These are phyloP conservation scores for Melanostoma scalare DNA, from an alignment of 2,888 invertebrate species.

Conservation along the genomic window DNA sequence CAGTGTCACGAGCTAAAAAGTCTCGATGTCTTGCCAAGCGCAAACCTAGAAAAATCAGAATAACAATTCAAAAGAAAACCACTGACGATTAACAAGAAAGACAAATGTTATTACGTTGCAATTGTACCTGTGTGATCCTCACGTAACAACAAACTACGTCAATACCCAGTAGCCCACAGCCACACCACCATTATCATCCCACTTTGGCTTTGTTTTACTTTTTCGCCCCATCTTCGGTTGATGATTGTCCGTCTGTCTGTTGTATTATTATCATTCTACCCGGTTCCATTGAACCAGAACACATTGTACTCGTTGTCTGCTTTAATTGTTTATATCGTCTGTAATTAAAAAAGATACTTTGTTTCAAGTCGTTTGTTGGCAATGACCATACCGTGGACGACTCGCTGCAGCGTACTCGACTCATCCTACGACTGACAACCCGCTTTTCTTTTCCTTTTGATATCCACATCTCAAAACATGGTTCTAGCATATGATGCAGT, in stretches of 20 bases:
- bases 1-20: not conserved
- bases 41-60: not conserved
- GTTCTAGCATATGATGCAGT: not conserved
- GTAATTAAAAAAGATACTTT: conserved; percentile 22
- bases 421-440: conserved; percentile 15
- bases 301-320: not conserved
- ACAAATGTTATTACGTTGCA: conserved; percentile 8
- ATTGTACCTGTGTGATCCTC: conserved; percentile 24
- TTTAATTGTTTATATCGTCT: conserved; percentile 27
- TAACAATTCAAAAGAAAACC: conserved; percentile 4
- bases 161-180: not conserved
- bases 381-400: conserved; percentile 54
- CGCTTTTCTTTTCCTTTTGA: conserved; percentile 1
- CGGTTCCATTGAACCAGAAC: conserved; percentile 11
- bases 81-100: not conserved
- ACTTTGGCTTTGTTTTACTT: not conserved
- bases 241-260: conserved; percentile 3
- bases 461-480: too few relatives aligned
- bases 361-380: conserved; percentile 37
- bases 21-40: not conserved
- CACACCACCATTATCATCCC: not conserved
- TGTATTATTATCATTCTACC: not conserved
- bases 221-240: conserved; percentile 34
- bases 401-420: not conserved
- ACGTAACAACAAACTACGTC: conserved; percentile 14